Conservation (phyloP, 92 coral and sea anemone species). For the Blastomussa wellsi region DNA sequence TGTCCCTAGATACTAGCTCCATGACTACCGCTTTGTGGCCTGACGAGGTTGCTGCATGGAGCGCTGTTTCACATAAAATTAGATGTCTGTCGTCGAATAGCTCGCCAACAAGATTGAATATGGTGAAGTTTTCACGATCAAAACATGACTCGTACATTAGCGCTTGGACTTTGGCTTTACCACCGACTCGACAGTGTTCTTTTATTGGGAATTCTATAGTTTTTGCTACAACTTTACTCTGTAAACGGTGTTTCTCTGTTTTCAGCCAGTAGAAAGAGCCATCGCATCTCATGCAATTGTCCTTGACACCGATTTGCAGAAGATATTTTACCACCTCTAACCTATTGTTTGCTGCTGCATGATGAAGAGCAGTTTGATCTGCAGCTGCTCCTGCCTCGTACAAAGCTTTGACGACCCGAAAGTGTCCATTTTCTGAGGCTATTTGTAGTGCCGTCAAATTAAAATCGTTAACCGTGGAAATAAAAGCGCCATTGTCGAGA, state of each 20-base stretch:
- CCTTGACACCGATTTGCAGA: constrained; percentile 36
- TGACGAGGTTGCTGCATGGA: constrained; percentile 59
- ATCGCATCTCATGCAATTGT: constrained; percentile 63
- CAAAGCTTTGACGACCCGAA: constrained; percentile 50
- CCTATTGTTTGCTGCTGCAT: constrained; percentile 66
- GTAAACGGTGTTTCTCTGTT: constrained; percentile 35
- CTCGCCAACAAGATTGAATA: background rate
- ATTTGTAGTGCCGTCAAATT: constrained; percentile 55
- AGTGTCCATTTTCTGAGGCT: constrained; percentile 66
- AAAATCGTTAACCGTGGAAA: constrained; percentile 24
- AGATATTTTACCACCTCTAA: constrained; percentile 49
- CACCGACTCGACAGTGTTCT: background rate
- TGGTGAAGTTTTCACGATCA: background rate
- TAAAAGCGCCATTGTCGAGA: constrained; percentile 32
- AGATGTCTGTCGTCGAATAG: constrained; percentile 54
- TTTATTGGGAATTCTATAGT: background rate
- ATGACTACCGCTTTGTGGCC: constrained; percentile 15
- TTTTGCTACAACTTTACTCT: background rate
- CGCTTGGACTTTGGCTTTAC: background rate
- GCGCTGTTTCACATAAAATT: constrained; percentile 68
- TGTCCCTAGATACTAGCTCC: constrained; percentile 29
- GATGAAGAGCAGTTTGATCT: constrained; percentile 73
- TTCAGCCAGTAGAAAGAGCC: constrained; percentile 62
- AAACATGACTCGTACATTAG: background rate
- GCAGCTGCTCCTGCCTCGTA: constrained; percentile 46